Percentiles rank a stretch among this genome's conserved stretches.
Conservation (phyloP, 2,113 vertebrate genomes). For the Amia ocellicauda region DNA sequence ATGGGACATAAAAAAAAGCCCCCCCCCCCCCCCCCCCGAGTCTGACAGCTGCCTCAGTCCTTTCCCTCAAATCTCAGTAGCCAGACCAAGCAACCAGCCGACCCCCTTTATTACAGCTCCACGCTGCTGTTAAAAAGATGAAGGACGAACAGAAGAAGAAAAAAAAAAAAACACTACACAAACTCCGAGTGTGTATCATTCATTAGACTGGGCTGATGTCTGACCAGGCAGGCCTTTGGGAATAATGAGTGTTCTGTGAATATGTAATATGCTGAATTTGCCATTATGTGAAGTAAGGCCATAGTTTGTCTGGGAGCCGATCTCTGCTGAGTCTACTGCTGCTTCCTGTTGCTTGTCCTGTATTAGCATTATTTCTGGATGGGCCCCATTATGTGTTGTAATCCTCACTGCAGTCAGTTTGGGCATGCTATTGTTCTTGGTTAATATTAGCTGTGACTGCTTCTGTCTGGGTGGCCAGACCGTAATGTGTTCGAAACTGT, state of each 20-base stretch:
- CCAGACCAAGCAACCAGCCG: conserved; percentile 49
- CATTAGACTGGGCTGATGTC: conserved; percentile 51
- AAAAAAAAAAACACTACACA: conserved; percentile 57
- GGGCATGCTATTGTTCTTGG: conserved; percentile 80
- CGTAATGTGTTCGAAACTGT: conserved; percentile 52
- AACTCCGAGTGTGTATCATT: conserved; percentile 47
- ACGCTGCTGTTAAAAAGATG: conserved; percentile 44
- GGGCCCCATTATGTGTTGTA: conserved; percentile 85
- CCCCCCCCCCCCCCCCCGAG: conserved; percentile 55
- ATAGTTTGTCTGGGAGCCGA: conserved; percentile 69
- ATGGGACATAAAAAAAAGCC: conserved; percentile 55
- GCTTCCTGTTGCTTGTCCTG: conserved; percentile 88
- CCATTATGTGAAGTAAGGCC: conserved; percentile 68
- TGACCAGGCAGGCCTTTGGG: conserved; percentile 50
- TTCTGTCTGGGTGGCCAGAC: conserved; percentile 73
- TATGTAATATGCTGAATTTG: conserved; percentile 67
- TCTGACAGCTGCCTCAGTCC: conserved; percentile 49
- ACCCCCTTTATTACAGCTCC: conserved; percentile 19
- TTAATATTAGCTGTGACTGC: conserved; percentile 75
- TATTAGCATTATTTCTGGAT: conserved; percentile 85
- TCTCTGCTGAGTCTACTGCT: conserved; percentile 86
- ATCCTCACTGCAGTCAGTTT: conserved; percentile 87
- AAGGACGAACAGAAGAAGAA: conserved; percentile 27
- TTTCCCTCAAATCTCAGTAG: conserved; percentile 48
- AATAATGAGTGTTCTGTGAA: conserved; percentile 66